Evolutionary conservation across 1,140 invertebrate species (phyloP).

Genomic region (Vanessa atalanta): DNA sequence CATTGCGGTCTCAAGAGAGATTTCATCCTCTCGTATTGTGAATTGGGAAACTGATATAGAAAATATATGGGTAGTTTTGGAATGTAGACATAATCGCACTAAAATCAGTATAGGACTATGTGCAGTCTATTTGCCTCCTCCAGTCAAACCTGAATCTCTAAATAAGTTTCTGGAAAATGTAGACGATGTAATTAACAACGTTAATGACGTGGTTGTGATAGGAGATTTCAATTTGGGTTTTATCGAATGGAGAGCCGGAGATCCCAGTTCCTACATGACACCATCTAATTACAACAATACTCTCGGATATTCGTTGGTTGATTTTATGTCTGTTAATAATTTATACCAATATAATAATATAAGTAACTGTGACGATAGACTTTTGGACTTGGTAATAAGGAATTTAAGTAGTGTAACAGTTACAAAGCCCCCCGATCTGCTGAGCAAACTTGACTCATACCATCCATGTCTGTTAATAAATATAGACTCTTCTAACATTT

Average conservation of each 20-base stretch:
- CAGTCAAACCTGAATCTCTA: background rate
- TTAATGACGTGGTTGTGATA: constrained; percentile 24
- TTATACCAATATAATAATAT: constrained; percentile 10
- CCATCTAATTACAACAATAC: constrained; percentile 21
- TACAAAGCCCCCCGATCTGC: background rate
- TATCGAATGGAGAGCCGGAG: constrained; percentile 13
- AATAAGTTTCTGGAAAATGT: background rate
- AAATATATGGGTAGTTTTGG: constrained; percentile 19
- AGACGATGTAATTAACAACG: background rate
- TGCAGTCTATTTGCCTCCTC: constrained; percentile 2
- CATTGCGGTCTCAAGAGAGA: background rate
- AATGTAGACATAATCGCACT: background rate
- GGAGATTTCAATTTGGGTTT: constrained; percentile 34
- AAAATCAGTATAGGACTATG: background rate
- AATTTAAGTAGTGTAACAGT: constrained; percentile 2
- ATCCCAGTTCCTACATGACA: constrained; percentile 3
- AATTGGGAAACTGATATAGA: constrained; percentile 20
- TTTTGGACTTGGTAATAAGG: constrained; percentile 25
- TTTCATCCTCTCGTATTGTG: background rate
- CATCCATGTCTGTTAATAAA: constrained; percentile 21
- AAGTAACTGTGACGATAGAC: constrained; percentile 16
- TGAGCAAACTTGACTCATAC: constrained; percentile 22
- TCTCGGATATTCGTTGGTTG: constrained; percentile 17
- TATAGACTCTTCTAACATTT: background rate
- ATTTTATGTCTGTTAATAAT: constrained; percentile 30